phyloP scores from a whole-genome alignment of 2,888 invertebrate genomes.

The Gonocerus acuteangulatus region DNA sequence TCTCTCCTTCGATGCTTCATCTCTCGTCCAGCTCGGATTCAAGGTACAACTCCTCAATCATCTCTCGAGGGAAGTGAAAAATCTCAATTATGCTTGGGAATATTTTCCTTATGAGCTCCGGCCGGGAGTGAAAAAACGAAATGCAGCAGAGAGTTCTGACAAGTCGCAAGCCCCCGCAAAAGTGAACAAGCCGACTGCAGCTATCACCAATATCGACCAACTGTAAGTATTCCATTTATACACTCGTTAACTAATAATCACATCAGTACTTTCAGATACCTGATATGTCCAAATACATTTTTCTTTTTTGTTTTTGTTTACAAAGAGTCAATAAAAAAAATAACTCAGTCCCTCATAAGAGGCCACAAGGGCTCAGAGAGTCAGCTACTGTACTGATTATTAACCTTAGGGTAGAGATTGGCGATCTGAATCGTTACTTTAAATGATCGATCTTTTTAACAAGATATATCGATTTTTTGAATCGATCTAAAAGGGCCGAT shows the following conservation, averaged over 20 bases:
- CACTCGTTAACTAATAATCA: neutral
- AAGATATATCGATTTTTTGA: too few relatives aligned
- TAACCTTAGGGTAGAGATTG: too few relatives aligned
- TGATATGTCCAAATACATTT: neutral
- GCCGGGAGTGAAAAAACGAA: conserved; percentile 29
- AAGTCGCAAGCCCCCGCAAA: neutral
- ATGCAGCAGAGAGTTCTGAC: neutral
- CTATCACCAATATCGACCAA: conserved; percentile 26
- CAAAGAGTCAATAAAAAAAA: too few relatives aligned
- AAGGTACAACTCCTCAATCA: conserved; percentile 28
- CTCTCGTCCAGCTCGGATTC: conserved; percentile 19
- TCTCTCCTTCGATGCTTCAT: conserved; percentile 39
- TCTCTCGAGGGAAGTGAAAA: conserved; percentile 1
- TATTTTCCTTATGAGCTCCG: conserved; percentile 39
- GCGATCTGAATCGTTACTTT: too few relatives aligned
- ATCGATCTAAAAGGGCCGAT: too few relatives aligned
- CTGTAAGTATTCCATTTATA: conserved; percentile 24
- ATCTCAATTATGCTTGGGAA: conserved; percentile 36
- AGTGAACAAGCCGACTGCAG: neutral
- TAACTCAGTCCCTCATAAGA: too few relatives aligned
- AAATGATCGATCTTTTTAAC: too few relatives aligned
- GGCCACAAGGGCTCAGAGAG: too few relatives aligned
- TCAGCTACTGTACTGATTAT: too few relatives aligned
- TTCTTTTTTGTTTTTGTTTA: neutral
- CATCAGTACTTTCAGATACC: too few relatives aligned